phyloP scores from a whole-genome alignment of 2,888 invertebrate species.

The Catocala fraxini region DNA sequence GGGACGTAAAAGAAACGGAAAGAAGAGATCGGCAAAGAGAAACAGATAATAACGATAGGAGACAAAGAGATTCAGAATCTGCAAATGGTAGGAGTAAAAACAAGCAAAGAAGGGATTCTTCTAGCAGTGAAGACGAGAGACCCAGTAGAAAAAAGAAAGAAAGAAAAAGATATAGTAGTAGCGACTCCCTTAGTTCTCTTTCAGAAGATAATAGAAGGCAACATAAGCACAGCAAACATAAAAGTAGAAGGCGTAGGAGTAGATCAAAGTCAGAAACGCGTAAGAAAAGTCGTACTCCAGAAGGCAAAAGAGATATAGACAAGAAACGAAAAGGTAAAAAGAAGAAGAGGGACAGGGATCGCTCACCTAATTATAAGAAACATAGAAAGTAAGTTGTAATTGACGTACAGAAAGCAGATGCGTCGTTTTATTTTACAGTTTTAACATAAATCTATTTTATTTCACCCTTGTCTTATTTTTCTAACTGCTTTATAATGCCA shows the following conservation, averaged over 20 bases:
- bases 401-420: neutral
- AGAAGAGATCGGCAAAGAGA: conserved; percentile 33
- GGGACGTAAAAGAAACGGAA: conserved; percentile 10
- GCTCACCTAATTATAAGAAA: conserved; percentile 83
- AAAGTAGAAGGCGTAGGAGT: conserved; percentile 53
- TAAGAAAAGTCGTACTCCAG: conserved; percentile 71
- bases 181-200: conserved; percentile 63
- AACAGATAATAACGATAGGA: conserved; percentile 43
- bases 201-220: conserved; percentile 61
- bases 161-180: conserved; percentile 63
- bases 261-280: conserved; percentile 64
- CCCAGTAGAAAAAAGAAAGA: conserved; percentile 53
- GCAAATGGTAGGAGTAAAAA: conserved; percentile 60
- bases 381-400: conserved; percentile 74
- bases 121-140: conserved; percentile 59
- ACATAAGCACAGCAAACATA: conserved; percentile 41
- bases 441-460: conserved; percentile 20
- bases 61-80: conserved; percentile 52
- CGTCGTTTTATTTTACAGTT: no score
- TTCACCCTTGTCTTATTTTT: conserved; percentile 2
- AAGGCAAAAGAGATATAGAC: conserved; percentile 83
- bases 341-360: conserved; percentile 84
- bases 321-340: conserved; percentile 88
- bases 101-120: conserved; percentile 55
- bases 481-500: neutral